These are phyloP conservation scores for Bombus breviceps DNA, from an alignment of 1,140 invertebrate species.

Conservation along the genomic window DNA sequence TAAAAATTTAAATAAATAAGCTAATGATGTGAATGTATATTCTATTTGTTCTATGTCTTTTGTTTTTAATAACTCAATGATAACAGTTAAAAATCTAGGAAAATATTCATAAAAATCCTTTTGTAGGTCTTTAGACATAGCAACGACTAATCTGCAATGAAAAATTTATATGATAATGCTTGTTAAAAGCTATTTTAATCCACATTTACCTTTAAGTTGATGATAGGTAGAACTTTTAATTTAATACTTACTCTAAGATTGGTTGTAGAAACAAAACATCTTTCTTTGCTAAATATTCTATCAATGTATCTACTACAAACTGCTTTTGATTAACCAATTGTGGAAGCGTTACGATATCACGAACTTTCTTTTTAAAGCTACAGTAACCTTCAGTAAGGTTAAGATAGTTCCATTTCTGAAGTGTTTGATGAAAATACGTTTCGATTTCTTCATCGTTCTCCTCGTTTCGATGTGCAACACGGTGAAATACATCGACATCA, in stretches of 20 bases:
- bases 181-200: conserved; percentile 25
- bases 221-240: neutral
- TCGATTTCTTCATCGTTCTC: conserved; percentile 86
- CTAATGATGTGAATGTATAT: conserved; percentile 91
- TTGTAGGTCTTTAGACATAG: conserved; percentile 92
- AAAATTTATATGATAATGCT: conserved; percentile 37
- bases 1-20: conserved; percentile 94
- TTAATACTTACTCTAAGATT: conserved; percentile 89
- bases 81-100: conserved; percentile 86
- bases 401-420: conserved; percentile 94
- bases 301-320: conserved; percentile 87
- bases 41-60: conserved; percentile 93
- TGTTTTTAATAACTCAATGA: conserved; percentile 89
- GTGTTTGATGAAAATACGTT: conserved; percentile 90
- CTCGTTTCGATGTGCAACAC: conserved; percentile 88
- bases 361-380: conserved; percentile 88
- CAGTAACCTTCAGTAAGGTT: conserved; percentile 93
- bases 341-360: conserved; percentile 89
- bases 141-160: conserved; percentile 89
- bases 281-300: conserved; percentile 88
- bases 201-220: neutral
- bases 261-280: conserved; percentile 90
- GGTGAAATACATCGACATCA: conserved; percentile 91
- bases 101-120: conserved; percentile 94
- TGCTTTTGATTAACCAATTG: conserved; percentile 92